These are phyloP conservation scores for Dendrolimus houi DNA, from an alignment of 2,888 invertebrate genomes.

Conservation along the genomic window DNA sequence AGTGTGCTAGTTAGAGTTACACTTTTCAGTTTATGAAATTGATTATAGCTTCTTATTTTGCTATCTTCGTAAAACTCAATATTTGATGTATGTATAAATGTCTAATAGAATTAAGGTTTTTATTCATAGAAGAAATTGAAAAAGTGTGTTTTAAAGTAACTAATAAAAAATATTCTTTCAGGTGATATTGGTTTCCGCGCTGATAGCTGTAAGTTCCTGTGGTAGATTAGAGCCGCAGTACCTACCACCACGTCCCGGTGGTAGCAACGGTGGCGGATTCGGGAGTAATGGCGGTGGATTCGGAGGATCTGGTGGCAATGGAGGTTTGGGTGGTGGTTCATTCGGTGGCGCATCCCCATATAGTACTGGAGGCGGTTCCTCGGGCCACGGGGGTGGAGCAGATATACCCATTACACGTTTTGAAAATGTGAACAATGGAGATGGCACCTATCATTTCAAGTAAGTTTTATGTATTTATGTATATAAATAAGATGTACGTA, in stretches of 20 bases:
- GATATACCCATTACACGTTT: conserved; percentile 77
- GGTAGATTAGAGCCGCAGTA: conserved; percentile 39
- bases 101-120: too few relatives aligned
- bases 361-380: conserved; percentile 11
- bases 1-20: too few relatives aligned
- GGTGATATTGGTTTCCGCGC: conserved; percentile 34
- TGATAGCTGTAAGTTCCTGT: conserved; percentile 46
- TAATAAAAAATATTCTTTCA: conserved; percentile 11
- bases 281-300: conserved; percentile 22
- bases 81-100: too few relatives aligned
- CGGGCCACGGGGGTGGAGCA: conserved; percentile 40
- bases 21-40: too few relatives aligned
- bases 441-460: conserved; percentile 80
- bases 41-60: too few relatives aligned
- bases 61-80: too few relatives aligned
- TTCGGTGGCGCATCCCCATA: conserved; percentile 36
- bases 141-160: too few relatives aligned
- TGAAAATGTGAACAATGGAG: conserved; percentile 79
- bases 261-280: conserved; percentile 22
- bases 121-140: too few relatives aligned
- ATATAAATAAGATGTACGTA: not conserved
- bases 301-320: conserved; percentile 16
- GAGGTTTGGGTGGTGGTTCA: conserved; percentile 21
- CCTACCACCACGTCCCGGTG: conserved; percentile 28
- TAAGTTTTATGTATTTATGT: conserved; percentile 26